Conservation (phyloP, 2,113 vertebrate genomes). For the Cyphomyrus plagiostoma region DNA sequence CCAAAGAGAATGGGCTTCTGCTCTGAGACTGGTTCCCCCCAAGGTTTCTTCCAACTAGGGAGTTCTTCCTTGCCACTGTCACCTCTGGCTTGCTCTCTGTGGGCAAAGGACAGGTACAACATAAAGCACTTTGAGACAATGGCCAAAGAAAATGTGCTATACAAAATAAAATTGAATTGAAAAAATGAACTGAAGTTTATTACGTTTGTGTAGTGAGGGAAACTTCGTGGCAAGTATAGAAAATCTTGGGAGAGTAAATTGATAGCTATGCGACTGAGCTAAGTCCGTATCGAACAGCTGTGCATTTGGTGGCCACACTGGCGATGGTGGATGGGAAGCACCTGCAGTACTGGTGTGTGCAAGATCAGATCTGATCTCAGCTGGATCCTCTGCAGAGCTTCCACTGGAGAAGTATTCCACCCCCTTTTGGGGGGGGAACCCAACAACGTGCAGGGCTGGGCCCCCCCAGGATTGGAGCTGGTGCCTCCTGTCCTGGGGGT, state of each 20-base stretch:
- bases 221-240: not conserved
- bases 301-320: not conserved
- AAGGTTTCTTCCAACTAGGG: not conserved
- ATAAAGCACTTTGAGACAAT: not conserved
- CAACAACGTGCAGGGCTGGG: too few species aligned
- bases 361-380: not conserved
- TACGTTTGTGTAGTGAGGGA: not conserved
- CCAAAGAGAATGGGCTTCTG: not conserved
- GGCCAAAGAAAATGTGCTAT: not conserved
- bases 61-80: not conserved
- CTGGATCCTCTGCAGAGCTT: not conserved
- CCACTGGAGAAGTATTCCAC: not conserved
- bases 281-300: not conserved
- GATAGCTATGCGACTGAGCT: not conserved
- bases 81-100: not conserved
- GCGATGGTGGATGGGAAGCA: not conserved
- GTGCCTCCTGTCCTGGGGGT: not conserved
- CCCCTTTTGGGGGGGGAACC: not conserved
- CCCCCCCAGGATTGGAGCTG: too few species aligned
- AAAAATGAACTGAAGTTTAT: not conserved
- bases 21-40: not conserved
- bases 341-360: not conserved
- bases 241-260: not conserved
- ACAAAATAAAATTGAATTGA: not conserved
- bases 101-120: not conserved